These are phyloP conservation scores for Synchiropus splendidus DNA, from an alignment of 2,113 vertebrate genomes.

Conservation along the genomic window DNA sequence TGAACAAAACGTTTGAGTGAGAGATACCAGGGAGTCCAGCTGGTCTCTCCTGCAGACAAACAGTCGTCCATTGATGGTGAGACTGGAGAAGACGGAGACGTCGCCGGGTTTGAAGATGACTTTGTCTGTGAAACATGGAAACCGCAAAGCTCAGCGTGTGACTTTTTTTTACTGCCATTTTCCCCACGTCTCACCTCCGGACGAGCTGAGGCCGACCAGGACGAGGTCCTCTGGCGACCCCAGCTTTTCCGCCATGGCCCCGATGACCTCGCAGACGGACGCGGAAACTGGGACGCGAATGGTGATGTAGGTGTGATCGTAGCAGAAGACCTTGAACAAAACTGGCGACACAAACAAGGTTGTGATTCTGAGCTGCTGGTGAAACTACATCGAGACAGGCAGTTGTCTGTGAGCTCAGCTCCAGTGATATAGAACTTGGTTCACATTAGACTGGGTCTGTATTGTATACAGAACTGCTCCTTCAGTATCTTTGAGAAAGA, in stretches of 20 bases:
- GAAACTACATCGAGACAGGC: not conserved
- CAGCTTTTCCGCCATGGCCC: constrained; percentile 86
- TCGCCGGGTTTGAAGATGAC: constrained; percentile 86
- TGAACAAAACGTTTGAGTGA: no score
- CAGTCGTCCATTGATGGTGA: constrained; percentile 86
- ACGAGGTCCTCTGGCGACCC: constrained; percentile 86
- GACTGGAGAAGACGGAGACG: constrained; percentile 90
- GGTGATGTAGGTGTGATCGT: constrained; percentile 94
- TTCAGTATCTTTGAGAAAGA: no score
- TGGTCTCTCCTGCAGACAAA: constrained; percentile 88
- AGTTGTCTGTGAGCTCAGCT: not conserved
- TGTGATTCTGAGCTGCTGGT: not conserved
- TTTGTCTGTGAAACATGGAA: constrained; percentile 72
- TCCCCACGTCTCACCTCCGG: constrained; percentile 86
- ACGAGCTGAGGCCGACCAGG: constrained; percentile 86
- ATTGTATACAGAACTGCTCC: no score
- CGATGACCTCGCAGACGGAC: constrained; percentile 84
- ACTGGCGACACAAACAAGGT: constrained; percentile 59
- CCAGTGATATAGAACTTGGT: no score
- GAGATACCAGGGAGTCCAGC: constrained; percentile 85
- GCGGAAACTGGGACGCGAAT: constrained; percentile 83
- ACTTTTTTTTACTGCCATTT: constrained; percentile 11
- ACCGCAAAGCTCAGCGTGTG: no score
- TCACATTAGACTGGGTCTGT: no score
- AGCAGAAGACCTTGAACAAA: constrained; percentile 93